Evolutionary conservation across 2,888 invertebrate genomes (phyloP).

Genomic region (Tortrix viridana): DNA sequence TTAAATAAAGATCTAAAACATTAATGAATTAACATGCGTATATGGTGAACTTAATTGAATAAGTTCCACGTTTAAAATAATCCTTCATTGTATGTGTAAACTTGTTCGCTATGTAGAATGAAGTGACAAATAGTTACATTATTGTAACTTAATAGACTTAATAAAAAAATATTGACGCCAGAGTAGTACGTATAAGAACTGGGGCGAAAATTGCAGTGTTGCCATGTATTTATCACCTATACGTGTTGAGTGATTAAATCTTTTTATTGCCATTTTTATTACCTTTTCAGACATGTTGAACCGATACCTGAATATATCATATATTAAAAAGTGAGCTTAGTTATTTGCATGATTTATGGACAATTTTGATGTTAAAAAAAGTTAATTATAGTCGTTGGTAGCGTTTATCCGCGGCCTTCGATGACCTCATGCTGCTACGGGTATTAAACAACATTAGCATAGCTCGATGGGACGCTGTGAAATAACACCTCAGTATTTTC

Average conservation of each 20-base stretch:
- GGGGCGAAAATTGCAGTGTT: conserved; percentile 6
- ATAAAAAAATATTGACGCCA: conserved; percentile 40
- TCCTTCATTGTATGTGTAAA: no score
- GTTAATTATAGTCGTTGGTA: conserved; percentile 59
- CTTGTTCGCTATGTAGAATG: no score
- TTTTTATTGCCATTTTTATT: conserved; percentile 12
- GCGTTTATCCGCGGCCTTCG: conserved; percentile 62
- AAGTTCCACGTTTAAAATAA: no score
- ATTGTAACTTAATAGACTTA: no score
- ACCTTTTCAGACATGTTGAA: not conserved
- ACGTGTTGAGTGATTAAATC: conserved; percentile 15
- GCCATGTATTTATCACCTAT: conserved; percentile 12
- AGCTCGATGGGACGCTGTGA: conserved; percentile 56
- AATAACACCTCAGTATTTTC: conserved; percentile 53
- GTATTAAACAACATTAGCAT: conserved; percentile 68
- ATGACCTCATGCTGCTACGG: conserved; percentile 65
- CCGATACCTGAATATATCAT: not conserved
- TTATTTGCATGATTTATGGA: conserved; percentile 23
- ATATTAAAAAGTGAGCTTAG: not conserved
- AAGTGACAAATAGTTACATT: not conserved
- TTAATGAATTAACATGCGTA: no score
- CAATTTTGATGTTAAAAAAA: conserved; percentile 37
- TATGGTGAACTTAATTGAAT: no score
- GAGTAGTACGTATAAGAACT: conserved; percentile 29
- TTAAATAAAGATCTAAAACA: no score